A percentile compares a stretch with the other conserved stretches of the same genome.
Evolutionary conservation across 2,113 vertebrate genomes (phyloP).

Genomic region (Melanostigma gelatinosum): DNA sequence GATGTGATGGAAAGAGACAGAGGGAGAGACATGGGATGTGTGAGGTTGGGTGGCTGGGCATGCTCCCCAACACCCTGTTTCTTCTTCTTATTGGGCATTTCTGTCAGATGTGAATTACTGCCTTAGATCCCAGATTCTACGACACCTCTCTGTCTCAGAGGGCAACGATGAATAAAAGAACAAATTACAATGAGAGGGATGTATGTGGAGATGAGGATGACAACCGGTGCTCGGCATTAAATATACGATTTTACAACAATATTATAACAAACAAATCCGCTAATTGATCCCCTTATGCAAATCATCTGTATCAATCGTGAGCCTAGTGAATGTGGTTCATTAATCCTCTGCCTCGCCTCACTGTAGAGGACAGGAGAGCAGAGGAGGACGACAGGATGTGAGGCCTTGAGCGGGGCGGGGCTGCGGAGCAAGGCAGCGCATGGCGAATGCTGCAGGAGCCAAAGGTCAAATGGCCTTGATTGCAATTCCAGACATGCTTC

Average conservation of each 20-base stretch:
- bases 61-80: constrained; percentile 42
- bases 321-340: not conserved
- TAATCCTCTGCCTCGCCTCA: constrained; percentile 17
- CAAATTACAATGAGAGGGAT: not conserved
- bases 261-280: not conserved
- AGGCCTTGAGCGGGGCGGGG: constrained; percentile 18
- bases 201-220: not conserved
- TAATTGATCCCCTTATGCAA: constrained; percentile 3
- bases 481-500: constrained; percentile 64
- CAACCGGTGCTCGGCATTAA: not conserved
- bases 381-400: not conserved
- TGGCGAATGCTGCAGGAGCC: constrained; percentile 54
- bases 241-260: not conserved
- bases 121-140: constrained; percentile 19
- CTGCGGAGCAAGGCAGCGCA: constrained; percentile 43
- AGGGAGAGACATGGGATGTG: constrained; percentile 18
- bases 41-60: constrained; percentile 48
- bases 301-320: constrained; percentile 3
- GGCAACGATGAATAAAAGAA: constrained; percentile 7
- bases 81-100: constrained; percentile 41
- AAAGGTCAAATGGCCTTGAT: constrained; percentile 73
- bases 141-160: constrained; percentile 1
- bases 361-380: constrained; percentile 31
- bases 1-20: constrained; percentile 39
- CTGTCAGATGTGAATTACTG: constrained; percentile 55